Evolutionary conservation across 1,140 invertebrate genomes (phyloP), one percentile per base, ranked within the genome.

Genomic region (Spodoptera litura): DNA sequence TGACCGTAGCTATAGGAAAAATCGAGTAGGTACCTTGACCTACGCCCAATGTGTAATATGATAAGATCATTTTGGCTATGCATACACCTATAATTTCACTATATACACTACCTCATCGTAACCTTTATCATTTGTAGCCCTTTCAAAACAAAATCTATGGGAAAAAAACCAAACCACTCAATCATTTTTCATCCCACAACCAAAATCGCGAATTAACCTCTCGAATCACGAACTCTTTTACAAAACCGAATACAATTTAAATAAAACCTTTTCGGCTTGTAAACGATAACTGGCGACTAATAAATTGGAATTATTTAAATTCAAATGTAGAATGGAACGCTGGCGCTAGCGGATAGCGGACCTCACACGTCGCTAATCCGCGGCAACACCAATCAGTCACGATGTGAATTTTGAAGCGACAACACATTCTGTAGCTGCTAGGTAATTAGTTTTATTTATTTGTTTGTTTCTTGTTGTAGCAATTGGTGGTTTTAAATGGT

Each of bases 301-400:
- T 71, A 71, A 71, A 71, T 71, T 71, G 68, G 68, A 71, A 71
- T 71, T 71, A 71, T 71, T 71, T 11, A 56, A 71, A 71, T 55
- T 71, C 44, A n/a, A 35, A 71, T 20, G 20, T 53, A 12, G 64
- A 71, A 71, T 71, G 68, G 38, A 49, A 66, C 58, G 56, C 61
- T 49, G 62, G 68, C 68, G 51, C 66, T 70, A 70, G 20, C 52
- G 52, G 68, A 71, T 70, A 70, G 25, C 52, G 53, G 68, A 71
- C 68, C 68, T 38, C 68, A 71, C 68, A 71, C 68, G 68, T 38
- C 20, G 68, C 38, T 53, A 70, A 71, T 71, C 13, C 52, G 13
- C 6, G 68, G n/a, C 49, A 71, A 25, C 44, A 27, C 0, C 31
- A 5, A 71, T 55, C 68, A 52, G 68, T 71, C 68, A 71, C 68